Conservation (phyloP, 2,797 vertebrate species). For the Sebastes jordani region DNA sequence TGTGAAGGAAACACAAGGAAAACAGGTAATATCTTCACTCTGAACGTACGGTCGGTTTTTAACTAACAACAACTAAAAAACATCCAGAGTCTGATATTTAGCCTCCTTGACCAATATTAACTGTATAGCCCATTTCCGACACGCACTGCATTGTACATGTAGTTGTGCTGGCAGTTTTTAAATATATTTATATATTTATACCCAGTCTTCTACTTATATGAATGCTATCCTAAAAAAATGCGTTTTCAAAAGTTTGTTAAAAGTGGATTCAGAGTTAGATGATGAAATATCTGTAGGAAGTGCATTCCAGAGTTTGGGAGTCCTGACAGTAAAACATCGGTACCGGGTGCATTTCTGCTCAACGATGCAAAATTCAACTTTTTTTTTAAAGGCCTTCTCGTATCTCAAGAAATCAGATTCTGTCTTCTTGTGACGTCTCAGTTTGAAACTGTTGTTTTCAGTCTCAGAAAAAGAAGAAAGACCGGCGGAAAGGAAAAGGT, state of each 20-base stretch:
- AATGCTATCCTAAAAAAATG: no score
- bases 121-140: background rate
- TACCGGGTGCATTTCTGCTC: background rate
- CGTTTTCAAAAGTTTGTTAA: no score
- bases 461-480: constrained; percentile 88
- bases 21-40: constrained; percentile 68
- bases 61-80: background rate
- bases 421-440: background rate
- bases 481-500: constrained; percentile 82
- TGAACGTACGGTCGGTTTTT: background rate
- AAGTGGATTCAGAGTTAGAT: no score
- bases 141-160: background rate
- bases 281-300: no score
- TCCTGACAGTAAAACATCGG: no score
- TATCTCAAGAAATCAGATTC: background rate
- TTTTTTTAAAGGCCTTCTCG: background rate
- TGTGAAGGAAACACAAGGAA: constrained; percentile 79
- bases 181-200: no score
- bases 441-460: constrained; percentile 21
- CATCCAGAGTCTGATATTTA: background rate
- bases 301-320: no score
- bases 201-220: no score
- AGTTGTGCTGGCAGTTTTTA: background rate
- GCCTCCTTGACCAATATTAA: background rate
- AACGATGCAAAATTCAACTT: background rate